Conservation (phyloP, 1,140 invertebrate genomes). For the Mya arenaria region DNA sequence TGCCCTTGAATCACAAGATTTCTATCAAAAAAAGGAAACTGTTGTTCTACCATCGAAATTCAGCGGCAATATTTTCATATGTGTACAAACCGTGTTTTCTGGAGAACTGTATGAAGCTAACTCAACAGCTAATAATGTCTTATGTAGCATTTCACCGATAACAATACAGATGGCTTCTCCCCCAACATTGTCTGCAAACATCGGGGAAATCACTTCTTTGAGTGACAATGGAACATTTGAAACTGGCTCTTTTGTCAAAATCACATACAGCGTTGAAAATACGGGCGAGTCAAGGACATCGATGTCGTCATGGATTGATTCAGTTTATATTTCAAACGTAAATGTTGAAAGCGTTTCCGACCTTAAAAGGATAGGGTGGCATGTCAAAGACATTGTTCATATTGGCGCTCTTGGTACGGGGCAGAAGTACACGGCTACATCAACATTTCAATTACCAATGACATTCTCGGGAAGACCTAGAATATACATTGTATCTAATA, state of each 20-base stretch:
- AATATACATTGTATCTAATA: background rate
- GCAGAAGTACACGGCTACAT: background rate
- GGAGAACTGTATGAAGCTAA: background rate
- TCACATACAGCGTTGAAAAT: background rate
- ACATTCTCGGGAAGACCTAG: background rate
- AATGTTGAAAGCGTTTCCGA: background rate
- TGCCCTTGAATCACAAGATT: background rate
- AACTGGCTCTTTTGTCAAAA: background rate
- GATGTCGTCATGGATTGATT: slow-evolving; percentile 11
- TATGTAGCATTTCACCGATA: background rate
- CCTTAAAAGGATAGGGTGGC: background rate
- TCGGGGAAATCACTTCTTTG: background rate
- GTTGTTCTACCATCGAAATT: background rate
- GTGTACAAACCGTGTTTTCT: background rate
- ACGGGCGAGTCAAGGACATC: background rate
- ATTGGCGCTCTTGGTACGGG: background rate
- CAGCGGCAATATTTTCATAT: background rate
- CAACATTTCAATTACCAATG: background rate
- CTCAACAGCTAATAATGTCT: background rate
- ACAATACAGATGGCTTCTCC: background rate
- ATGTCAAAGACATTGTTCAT: background rate
- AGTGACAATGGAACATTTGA: background rate
- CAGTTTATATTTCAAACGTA: background rate
- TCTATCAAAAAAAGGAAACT: background rate
- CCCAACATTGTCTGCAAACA: background rate